Evolutionary conservation across 2,888 invertebrate genomes (phyloP), one percentile per base, ranked within the genome.

Genomic region (Mamestra brassicae): DNA sequence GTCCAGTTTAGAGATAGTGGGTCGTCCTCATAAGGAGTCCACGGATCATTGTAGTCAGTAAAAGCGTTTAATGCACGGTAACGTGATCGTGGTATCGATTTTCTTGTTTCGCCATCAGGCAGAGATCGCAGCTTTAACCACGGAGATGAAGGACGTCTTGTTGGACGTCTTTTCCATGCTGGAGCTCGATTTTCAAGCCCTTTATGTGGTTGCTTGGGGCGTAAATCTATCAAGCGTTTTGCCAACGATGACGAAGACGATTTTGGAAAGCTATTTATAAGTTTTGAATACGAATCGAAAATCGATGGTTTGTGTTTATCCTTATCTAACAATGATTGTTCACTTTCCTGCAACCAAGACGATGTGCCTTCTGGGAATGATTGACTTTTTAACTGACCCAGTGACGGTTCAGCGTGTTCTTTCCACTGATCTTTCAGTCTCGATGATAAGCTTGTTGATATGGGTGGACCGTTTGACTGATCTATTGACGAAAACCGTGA

Each of bases 401-500:
- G 45, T 38, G 47, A 47, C 13, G 52, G 15, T 15, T 15, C 17
- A 11, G 15, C 7, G 11, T 4, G 72, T 13, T 38, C 38, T 58
- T 58, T 50, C 71, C 26, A 50, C 34, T 47, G 6, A 45, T 64
- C 55, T 47, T 63, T 47, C 6, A 54, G 45, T 57, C 64, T 54
- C n/a, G 74, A 38, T 45, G 38, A 26, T 52, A 66, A 34, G 2
- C 54, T 61, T 36, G 60, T 13, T 26, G 60, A 61, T 50, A 36
- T 52, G 36, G 58, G 26, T 47, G 38, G 60, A 5, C 38, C 5
- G 38, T 60, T 42, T n/a, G 57, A 57, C 11, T 50, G 65, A 61
- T 54, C 70, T 26, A 61, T 4, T 47, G 61, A 65, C 55, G 60
- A 58, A 64, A 78, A 64, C 38, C 73, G 63, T 38, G 79, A 73